Base-by-base conservation (phyloP, 1,140 invertebrate genomes). In the Lepidostoma basale region DNA sequence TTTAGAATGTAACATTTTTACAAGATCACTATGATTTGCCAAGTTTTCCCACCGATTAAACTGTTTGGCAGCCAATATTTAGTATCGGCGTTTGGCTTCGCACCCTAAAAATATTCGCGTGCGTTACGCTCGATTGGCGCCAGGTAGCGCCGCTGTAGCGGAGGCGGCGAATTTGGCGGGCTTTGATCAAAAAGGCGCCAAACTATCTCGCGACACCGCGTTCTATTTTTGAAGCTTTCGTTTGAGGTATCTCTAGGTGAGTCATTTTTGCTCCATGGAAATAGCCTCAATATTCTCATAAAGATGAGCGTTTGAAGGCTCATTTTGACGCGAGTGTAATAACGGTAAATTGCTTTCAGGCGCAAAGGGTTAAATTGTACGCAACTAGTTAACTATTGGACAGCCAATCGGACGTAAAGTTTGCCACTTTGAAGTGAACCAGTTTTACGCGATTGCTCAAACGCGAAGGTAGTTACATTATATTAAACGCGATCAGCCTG, bases 171-270 rank as follows among this genome's bases (percentile, higher is more conserved):
- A 25, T 60, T 60, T 40, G 56, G 56, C 56, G 56, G 10, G 56
- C 56, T 60, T 60, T 60, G 56, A 60, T 60, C 39, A 60, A 60
- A 60, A 60, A 60, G 56, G 56, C 36, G 36, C 36, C 56, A 40
- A 56, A 60, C 56, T 60, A 49, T 49, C 45, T 49, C 45, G 45
- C 45, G 45, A 49, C 23, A 49, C 10, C 36, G 36, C 36, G 23
- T 49, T 47, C 45, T 49, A 49, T 49, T 49, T 49, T 49, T n/a
- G 45, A 25, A 33, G 39, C 39, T 40, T 40, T 40, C n/a, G 39
- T 40, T 40, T 40, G 39, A 40, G 18, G 39, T 18, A 18, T 5
- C 39, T 40, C 39, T 8, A 18, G 39, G 39, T n/a, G 18, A 40
- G 39, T 40, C 39, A 40, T 16, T 40, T 40, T 40, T 40, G 14